Evolutionary conservation across 2,888 invertebrate genomes (phyloP).

Genomic region (Dolichomitus sp.): DNA sequence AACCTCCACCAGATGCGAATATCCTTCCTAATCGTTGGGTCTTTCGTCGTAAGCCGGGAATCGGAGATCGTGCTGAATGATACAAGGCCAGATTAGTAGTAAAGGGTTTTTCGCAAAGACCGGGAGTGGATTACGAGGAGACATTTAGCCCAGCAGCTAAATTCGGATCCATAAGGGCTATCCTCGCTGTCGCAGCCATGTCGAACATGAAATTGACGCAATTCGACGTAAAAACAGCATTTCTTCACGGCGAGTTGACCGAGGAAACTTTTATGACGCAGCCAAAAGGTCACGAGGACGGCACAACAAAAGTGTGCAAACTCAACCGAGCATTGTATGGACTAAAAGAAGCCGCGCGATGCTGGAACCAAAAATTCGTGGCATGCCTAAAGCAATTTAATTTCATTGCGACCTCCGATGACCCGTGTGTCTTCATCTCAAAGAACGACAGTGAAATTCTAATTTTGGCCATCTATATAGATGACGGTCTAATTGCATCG

Average conservation of each 20-base stretch:
- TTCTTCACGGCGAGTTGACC: too few relatives aligned
- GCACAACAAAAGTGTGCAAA: too few relatives aligned
- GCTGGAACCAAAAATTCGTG: too few relatives aligned
- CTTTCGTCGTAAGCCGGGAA: conserved; percentile 1
- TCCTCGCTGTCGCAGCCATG: too few relatives aligned
- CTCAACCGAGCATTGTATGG: too few relatives aligned
- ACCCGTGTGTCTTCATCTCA: conserved; percentile 67
- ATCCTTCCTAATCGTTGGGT: conserved; percentile 51
- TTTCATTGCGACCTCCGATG: conserved; percentile 68
- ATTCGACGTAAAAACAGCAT: too few relatives aligned
- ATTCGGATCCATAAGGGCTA: too few relatives aligned
- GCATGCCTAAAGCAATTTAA: conserved; percentile 68
- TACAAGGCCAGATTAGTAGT: conserved; percentile 36
- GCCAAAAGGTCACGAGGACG: too few relatives aligned
- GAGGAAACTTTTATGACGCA: too few relatives aligned
- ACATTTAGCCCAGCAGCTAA: conserved; percentile 46
- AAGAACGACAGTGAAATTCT: conserved; percentile 27
- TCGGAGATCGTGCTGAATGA: conserved; percentile 55
- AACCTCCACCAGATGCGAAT: conserved; percentile 1
- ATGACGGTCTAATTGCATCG: conserved; percentile 64
- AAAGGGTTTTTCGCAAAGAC: conserved; percentile 44
- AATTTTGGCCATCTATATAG: conserved; percentile 62
- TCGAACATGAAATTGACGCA: too few relatives aligned
- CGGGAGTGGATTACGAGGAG: conserved; percentile 46
- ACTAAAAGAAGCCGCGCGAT: too few relatives aligned